Conservation (phyloP, 1,140 invertebrate species). For the Ctenoplectra terminalis region DNA sequence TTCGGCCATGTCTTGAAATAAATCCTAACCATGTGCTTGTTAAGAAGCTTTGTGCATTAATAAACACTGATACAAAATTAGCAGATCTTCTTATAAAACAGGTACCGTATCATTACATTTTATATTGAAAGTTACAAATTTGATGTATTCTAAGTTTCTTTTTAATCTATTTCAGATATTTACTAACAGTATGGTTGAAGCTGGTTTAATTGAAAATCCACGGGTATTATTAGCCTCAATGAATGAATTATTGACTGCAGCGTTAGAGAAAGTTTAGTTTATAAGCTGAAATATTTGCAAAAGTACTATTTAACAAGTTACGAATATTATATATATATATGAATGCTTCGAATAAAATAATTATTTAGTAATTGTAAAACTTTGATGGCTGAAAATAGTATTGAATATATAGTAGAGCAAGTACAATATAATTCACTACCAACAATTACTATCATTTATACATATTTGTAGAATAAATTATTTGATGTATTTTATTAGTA, state of each 20-base stretch:
- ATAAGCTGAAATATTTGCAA: conserved; percentile 1
- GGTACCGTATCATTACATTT: conserved; percentile 81
- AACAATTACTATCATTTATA: neutral
- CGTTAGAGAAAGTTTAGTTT: conserved; percentile 90
- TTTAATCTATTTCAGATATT: conserved; percentile 87
- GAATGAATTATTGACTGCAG: conserved; percentile 93
- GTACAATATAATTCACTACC: neutral
- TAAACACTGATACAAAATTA: conserved; percentile 89
- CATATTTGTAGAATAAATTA: neutral
- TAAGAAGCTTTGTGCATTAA: conserved; percentile 92
- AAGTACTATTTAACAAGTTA: neutral
- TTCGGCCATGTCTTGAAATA: conserved; percentile 96
- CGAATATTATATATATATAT: neutral
- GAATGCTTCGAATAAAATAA: neutral
- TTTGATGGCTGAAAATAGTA: too few relatives aligned
- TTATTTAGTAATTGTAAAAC: neutral
- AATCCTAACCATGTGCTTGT: conserved; percentile 97
- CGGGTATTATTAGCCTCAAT: conserved; percentile 91
- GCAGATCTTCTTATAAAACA: conserved; percentile 94
- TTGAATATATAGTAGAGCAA: too few relatives aligned
- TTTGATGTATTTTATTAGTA: neutral
- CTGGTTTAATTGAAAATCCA: conserved; percentile 97
- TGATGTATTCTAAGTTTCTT: neutral
- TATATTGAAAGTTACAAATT: neutral
- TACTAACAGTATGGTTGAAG: conserved; percentile 96